Base-by-base conservation (phyloP, 2,113 vertebrate species). In the Antennarius striatus region DNA sequence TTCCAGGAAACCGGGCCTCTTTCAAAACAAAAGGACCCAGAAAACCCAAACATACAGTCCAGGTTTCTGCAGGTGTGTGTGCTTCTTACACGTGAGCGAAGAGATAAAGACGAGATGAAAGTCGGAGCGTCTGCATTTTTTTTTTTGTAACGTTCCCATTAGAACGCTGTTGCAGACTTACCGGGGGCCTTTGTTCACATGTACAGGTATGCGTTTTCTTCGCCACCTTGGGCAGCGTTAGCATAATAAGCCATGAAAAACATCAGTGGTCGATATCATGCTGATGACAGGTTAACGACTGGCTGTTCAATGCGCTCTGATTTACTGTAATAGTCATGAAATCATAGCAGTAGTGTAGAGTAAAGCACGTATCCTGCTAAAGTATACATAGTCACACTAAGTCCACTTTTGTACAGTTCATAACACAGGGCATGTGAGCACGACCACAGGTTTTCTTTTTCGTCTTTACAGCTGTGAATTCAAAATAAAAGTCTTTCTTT, bases 221-320 rank as follows among this genome's bases (percentile, higher is more conserved):
- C 40, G 30, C 66, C 28, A 47, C n/a, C 46, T 15, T 45, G 47
- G 47, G 49, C 58, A 52, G n/a, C 14, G 71, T 75, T 62, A 5
- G 30, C 13, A 50, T n/a, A 60, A 36, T 36, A 47, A 62, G 16
- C 10, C 8, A 1, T 46, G 70, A 51, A 63, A 57, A 58, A 17
- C 55, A 16, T 60, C 45, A 76, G 60, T 58, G n/a, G 42, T 40
- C 40, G 5, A 36, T 50, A 54, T 80, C 57, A 56, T 64, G 58
- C 12, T 46, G 72, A 73, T 30, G 83, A 79, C 75, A 79, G 59
- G 40, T 78, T 75, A 78, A 82, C 4, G 1, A 70, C 63, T 14
- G 30, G 53, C 65, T 49, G 32, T 12, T n/a, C 55, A 11, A 9
- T 64, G 36, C 51, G 40, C 0, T 28, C 58, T 76, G 69, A 80